Conservation (phyloP, 2,113 vertebrate species). For the Archilochus colubris region DNA sequence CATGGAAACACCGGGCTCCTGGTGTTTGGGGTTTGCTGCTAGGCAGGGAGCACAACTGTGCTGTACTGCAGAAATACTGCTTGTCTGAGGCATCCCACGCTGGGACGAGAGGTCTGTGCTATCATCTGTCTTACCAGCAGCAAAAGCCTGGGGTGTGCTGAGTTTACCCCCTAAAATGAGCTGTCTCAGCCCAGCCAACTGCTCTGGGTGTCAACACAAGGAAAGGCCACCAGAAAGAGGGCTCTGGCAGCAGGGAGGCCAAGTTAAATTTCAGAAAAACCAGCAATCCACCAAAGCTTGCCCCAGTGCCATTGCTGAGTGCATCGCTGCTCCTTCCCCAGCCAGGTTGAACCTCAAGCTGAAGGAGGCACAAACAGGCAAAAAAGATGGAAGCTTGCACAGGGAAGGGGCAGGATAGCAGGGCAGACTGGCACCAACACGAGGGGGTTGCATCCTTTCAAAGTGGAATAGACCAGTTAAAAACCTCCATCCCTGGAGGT, state of each 20-base stretch:
- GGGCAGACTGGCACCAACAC: accelerated
- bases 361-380: neutral
- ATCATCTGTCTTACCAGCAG: neutral
- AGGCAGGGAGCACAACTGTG: neutral
- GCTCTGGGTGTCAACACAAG: accelerated
- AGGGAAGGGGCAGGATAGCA: neutral
- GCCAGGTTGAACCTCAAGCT: neutral
- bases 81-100: accelerated
- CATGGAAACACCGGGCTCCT: neutral
- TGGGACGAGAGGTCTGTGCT: neutral
- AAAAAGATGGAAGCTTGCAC: neutral
- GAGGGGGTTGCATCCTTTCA: neutral
- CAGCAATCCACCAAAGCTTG: neutral
- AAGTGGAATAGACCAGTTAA: no score
- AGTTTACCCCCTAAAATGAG: neutral
- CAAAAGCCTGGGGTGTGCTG: neutral
- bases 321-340: neutral
- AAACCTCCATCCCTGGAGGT: no score
- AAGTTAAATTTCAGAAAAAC: neutral
- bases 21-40: neutral
- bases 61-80: accelerated
- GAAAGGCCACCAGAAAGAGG: neutral
- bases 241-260: neutral
- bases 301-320: neutral
- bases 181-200: neutral